Evolutionary conservation across 2,888 invertebrate species (phyloP).

Genomic region (Fabriciana adippe): DNA sequence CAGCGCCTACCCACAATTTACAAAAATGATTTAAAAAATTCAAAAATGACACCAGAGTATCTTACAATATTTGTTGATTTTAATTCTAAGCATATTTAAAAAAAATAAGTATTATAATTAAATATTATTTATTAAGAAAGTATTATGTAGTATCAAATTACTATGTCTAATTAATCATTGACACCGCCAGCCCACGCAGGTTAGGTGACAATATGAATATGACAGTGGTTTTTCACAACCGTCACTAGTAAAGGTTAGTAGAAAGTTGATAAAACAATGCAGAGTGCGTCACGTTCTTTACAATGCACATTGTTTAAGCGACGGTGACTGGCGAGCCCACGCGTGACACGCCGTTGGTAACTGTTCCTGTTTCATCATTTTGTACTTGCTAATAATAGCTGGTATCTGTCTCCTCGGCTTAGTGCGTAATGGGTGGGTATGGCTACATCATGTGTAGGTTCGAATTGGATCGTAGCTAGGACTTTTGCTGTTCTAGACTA

Average conservation of each 20-base stretch:
- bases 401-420: too few relatives aligned
- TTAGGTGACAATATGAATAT: constrained; percentile 22
- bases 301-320: constrained; percentile 58
- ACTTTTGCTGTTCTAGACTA: too few relatives aligned
- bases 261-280: constrained; percentile 68
- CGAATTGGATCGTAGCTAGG: too few relatives aligned
- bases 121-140: too few relatives aligned
- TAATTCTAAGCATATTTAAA: too few relatives aligned
- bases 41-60: too few relatives aligned
- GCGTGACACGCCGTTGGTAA: background rate
- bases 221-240: constrained; percentile 54
- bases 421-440: too few relatives aligned
- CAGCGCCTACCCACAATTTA: too few relatives aligned
- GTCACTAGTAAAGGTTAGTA: constrained; percentile 65
- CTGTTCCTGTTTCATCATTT: constrained; percentile 18
- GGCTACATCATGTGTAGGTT: too few relatives aligned
- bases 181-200: constrained; percentile 1
- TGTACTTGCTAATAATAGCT: background rate
- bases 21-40: too few relatives aligned
- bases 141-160: constrained; percentile 18
- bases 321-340: constrained; percentile 1
- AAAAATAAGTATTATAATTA: too few relatives aligned
- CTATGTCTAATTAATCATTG: background rate
- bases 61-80: too few relatives aligned
- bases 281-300: constrained; percentile 46